Conservation (phyloP, 2,113 vertebrate genomes). For the Callocephalon fimbriatum region DNA sequence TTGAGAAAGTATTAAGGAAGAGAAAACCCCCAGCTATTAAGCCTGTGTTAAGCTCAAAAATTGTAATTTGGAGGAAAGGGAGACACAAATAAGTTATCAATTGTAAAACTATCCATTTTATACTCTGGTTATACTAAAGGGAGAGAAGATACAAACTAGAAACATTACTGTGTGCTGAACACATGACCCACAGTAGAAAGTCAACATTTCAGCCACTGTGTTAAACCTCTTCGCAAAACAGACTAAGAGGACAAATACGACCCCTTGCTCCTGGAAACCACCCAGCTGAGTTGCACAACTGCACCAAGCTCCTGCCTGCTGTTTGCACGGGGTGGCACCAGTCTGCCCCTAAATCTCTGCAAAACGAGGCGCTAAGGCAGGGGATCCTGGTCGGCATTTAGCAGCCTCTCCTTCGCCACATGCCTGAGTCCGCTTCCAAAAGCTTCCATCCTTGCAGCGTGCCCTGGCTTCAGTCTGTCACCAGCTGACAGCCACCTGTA, state of each 20-base stretch:
- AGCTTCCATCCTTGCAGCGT: not conserved
- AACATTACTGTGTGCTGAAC: not conserved
- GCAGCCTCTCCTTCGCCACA: accelerated
- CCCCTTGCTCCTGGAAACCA: constrained; percentile 4
- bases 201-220: not conserved
- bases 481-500: not conserved
- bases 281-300: not conserved
- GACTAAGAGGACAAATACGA: not conserved
- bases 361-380: accelerated
- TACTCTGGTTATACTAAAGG: not conserved
- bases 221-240: not conserved
- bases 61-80: not conserved
- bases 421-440: not conserved
- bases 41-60: not conserved
- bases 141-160: not conserved
- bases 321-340: accelerated
- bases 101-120: not conserved
- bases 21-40: not conserved
- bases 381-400: not conserved
- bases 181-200: constrained; percentile 31
- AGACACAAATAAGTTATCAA: not conserved
- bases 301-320: accelerated
- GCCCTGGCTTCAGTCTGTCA: not conserved
- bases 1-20: not conserved
- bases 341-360: not conserved